Evolutionary conservation across 2,888 invertebrate genomes (phyloP).

Genomic region (Catocala fraxini): DNA sequence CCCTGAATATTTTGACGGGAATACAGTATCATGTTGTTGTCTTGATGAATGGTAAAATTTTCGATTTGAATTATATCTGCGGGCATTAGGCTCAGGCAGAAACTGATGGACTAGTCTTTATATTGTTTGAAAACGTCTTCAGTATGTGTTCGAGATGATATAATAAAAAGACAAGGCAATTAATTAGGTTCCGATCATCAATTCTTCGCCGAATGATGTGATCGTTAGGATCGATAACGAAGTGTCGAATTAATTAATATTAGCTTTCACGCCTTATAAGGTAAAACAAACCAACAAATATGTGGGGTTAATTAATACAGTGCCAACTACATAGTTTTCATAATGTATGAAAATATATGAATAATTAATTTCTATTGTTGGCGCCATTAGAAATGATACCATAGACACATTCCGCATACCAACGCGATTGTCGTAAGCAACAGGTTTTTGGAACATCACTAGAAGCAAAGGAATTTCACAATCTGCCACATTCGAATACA

Average conservation of each 20-base stretch:
- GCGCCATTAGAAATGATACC: slow-evolving; percentile 61
- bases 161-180: neutral
- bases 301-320: slow-evolving; percentile 33
- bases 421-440: slow-evolving; percentile 54
- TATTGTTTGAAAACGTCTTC: no score
- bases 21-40: slow-evolving; percentile 69
- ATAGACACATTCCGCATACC: slow-evolving; percentile 53
- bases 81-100: neutral
- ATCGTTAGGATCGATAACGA: no score
- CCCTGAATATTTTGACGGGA: slow-evolving; percentile 84
- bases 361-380: slow-evolving; percentile 64
- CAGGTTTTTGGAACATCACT: slow-evolving; percentile 55
- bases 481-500: slow-evolving; percentile 48
- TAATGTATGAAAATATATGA: slow-evolving; percentile 62
- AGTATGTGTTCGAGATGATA: neutral
- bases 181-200: slow-evolving; percentile 4
- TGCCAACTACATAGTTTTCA: slow-evolving; percentile 38
- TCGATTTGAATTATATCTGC: slow-evolving; percentile 31
- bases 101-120: neutral
- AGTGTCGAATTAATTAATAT: slow-evolving; percentile 28
- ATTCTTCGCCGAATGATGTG: neutral
- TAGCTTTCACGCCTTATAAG: slow-evolving; percentile 38
- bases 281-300: slow-evolving; percentile 25
- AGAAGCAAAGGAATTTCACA: slow-evolving; percentile 45
- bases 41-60: slow-evolving; percentile 71